Percentiles rank a stretch among this genome's conserved stretches.
These are phyloP conservation scores for Trachops cirrhosus DNA, from an alignment of 2,797 vertebrate genomes.

Conservation along the genomic window DNA sequence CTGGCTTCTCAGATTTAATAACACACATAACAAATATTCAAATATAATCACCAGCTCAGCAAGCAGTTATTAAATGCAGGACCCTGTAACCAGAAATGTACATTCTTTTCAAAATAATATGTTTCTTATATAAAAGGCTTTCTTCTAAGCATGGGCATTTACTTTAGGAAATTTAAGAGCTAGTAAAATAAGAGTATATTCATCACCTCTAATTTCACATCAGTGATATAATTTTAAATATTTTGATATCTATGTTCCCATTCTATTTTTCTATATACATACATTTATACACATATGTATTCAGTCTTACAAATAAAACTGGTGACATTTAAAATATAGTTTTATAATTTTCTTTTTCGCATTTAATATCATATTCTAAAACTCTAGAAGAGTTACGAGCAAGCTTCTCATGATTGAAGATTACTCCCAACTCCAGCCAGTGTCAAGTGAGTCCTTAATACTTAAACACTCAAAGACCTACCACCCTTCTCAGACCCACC, in stretches of 20 bases:
- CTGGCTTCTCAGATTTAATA: neutral
- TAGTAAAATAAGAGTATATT: neutral
- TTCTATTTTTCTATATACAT: neutral
- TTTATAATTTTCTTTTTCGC: neutral
- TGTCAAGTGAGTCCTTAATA: neutral
- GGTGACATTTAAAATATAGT: neutral
- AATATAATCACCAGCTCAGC: neutral
- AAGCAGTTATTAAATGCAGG: neutral
- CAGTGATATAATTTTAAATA: neutral
- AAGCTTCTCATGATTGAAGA: neutral
- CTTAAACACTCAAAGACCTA: neutral
- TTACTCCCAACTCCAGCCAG: neutral
- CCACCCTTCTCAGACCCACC: neutral
- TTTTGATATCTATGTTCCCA: neutral
- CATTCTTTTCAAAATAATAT: neutral
- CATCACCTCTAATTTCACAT: neutral
- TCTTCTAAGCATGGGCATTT: neutral
- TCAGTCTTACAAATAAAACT: neutral
- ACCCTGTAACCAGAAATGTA: neutral
- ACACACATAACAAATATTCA: slow-evolving; percentile 6
- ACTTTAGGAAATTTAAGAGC: neutral
- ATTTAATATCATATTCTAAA: neutral
- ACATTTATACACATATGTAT: neutral
- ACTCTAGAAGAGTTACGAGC: neutral
- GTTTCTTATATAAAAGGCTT: neutral